phyloP scores from a whole-genome alignment of 2,797 vertebrate species.

The Cryptoblepharus egeriae region DNA sequence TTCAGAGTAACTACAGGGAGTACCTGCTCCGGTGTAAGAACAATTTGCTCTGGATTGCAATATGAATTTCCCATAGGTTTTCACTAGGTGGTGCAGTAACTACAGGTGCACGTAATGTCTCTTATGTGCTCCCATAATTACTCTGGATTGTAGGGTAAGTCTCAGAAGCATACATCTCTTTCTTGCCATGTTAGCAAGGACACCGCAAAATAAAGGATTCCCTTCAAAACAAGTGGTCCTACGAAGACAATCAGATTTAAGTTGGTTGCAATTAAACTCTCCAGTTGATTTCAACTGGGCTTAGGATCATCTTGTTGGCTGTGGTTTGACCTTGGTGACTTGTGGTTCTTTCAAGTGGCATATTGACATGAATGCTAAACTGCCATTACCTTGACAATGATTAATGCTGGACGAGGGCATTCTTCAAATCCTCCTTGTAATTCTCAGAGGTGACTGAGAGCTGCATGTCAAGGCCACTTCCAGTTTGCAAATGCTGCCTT shows the following conservation, averaged over 20 bases:
- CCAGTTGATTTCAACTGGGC: background rate
- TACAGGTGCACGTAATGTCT: no score
- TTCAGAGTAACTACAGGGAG: no score
- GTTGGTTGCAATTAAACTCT: background rate
- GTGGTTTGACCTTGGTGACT: background rate
- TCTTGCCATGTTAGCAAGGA: background rate
- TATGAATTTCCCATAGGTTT: no score
- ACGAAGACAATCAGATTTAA: no score
- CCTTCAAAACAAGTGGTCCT: background rate
- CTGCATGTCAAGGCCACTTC: constrained; percentile 43
- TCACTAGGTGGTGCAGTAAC: no score
- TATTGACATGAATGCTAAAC: constrained; percentile 4
- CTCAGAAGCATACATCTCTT: background rate
- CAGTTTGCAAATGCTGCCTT: constrained; percentile 19
- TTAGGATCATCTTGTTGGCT: background rate
- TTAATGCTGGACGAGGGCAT: constrained; percentile 51
- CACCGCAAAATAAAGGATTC: background rate
- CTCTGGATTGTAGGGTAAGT: no score
- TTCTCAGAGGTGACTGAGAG: constrained; percentile 38
- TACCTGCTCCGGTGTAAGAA: no score
- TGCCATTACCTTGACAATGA: constrained; percentile 37
- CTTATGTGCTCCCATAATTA: no score
- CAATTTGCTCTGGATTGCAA: no score
- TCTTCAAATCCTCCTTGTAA: constrained; percentile 21
- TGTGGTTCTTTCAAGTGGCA: constrained; percentile 20